Base-by-base conservation (phyloP, 1,140 invertebrate species). In the Drosophila azteca region DNA sequence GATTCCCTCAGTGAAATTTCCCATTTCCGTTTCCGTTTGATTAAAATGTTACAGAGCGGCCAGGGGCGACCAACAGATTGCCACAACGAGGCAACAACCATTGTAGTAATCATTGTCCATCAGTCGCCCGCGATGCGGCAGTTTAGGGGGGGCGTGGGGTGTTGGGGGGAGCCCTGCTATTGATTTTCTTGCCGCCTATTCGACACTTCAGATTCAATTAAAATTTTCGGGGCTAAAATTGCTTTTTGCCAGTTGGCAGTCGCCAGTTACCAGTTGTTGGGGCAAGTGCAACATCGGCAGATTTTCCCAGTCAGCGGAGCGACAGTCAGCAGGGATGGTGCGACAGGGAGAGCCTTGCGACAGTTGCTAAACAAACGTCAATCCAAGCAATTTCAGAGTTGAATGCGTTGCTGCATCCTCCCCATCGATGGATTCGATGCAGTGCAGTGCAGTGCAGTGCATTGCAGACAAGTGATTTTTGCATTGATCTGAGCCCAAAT, bases 141-240 rank as follows among this genome's bases (percentile, higher is more conserved):
- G n/a, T 59, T 26, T 31, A 8, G 24, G 11, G 17, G 17, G 17
- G 17, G 17, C 0, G 17, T n/a, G n/a, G n/a, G n/a, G n/a, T n/a
- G n/a, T n/a, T n/a, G 17, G 17, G 17, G 17, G 17, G 26, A 26
- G 17, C 26, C 31, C 8, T 20, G 20, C 22, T 54, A 66, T 53
- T 68, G 61, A 66, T 68, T 68, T 66, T 43, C 62, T 71, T 44
- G 48, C 67, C 64, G 35, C 26, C 58, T 63, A 60, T 76, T 76
- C 74, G 73, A 68, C 74, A 82, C 79, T 79, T 79, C 74, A 75
- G 58, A 75, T 69, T 75, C 79, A 79, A 83, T 83, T 82, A 83
- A 79, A 79, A 63, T 80, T 66, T 53, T 55, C 29, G 64, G 49
- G 24, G 7, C 54, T 31, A 72, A 68, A 63, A 78, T 70, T 48